Conservation (phyloP, 2,113 vertebrate genomes). For the Mobula hypostoma region DNA sequence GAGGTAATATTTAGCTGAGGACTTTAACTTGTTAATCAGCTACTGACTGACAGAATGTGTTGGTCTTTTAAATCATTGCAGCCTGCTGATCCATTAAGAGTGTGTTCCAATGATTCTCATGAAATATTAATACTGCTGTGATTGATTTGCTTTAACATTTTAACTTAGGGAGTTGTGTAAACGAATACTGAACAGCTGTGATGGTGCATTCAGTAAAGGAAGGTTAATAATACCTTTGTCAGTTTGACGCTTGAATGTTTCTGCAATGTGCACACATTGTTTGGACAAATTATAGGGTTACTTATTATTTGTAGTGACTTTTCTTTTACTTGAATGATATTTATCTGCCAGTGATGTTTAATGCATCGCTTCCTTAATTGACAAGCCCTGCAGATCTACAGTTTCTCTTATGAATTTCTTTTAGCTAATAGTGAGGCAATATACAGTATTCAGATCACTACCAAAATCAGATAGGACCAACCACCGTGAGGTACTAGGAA, state of each 20-base stretch:
- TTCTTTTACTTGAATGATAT: not conserved
- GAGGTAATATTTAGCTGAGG: not conserved
- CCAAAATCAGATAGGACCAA: not conserved
- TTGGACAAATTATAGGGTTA: not conserved
- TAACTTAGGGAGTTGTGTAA: not conserved
- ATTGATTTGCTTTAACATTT: constrained; percentile 26
- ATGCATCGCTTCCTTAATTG: not conserved
- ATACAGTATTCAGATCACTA: not conserved
- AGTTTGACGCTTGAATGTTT: not conserved
- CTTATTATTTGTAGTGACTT: not conserved
- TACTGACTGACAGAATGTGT: not conserved
- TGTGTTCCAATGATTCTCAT: not conserved
- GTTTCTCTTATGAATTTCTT: no score
- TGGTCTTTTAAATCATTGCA: not conserved
- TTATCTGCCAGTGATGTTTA: not conserved
- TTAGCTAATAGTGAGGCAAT: not conserved
- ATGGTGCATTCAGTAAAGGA: not conserved
- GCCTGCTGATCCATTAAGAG: constrained; percentile 21
- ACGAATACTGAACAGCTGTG: constrained; percentile 25
- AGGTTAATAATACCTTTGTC: not conserved
- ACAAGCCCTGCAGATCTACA: no score
- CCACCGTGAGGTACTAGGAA: not conserved
- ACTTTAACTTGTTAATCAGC: constrained; percentile 4
- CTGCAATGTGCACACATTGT: not conserved
- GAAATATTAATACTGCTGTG: constrained; percentile 22